Evolutionary conservation across 1,140 invertebrate genomes (phyloP).

Genomic region (Dendroctonus valens): DNA sequence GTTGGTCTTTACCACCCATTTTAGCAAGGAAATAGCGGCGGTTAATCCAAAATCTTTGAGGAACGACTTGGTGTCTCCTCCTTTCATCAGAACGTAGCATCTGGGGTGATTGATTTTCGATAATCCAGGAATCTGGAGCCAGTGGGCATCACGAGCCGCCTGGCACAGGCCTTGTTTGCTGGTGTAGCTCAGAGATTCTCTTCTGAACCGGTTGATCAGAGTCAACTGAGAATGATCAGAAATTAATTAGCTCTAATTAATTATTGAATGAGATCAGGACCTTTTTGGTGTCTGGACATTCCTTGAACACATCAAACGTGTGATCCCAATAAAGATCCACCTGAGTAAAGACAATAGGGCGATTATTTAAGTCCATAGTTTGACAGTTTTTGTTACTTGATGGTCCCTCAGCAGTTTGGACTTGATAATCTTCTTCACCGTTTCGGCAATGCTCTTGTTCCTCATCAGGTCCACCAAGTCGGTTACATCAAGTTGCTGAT

Average conservation of each 20-base stretch:
- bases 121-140: slow-evolving; percentile 56
- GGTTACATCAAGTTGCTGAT: slow-evolving; percentile 17
- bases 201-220: slow-evolving; percentile 57
- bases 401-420: slow-evolving; percentile 60
- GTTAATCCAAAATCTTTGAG: slow-evolving; percentile 67
- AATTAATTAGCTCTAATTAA: background rate
- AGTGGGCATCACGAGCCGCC: slow-evolving; percentile 58
- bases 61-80: slow-evolving; percentile 37
- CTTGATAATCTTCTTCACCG: slow-evolving; percentile 44
- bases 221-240: slow-evolving; percentile 39
- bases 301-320: slow-evolving; percentile 49
- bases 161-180: slow-evolving; percentile 62
- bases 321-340: slow-evolving; percentile 59
- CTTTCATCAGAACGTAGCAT: slow-evolving; percentile 50
- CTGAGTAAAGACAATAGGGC: too few species aligned
- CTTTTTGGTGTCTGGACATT: slow-evolving; percentile 41
- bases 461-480: slow-evolving; percentile 38
- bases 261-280: slow-evolving; percentile 3
- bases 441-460: slow-evolving; percentile 37
- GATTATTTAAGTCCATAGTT: too few species aligned
- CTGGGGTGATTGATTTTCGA: slow-evolving; percentile 59
- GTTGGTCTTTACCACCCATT: slow-evolving; percentile 65
- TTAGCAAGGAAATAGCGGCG: slow-evolving; percentile 77
- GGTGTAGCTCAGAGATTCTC: slow-evolving; percentile 57
- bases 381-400: too few species aligned